Evolutionary conservation across 2,797 vertebrate genomes (phyloP).

Genomic region (Anguilla obscura): DNA sequence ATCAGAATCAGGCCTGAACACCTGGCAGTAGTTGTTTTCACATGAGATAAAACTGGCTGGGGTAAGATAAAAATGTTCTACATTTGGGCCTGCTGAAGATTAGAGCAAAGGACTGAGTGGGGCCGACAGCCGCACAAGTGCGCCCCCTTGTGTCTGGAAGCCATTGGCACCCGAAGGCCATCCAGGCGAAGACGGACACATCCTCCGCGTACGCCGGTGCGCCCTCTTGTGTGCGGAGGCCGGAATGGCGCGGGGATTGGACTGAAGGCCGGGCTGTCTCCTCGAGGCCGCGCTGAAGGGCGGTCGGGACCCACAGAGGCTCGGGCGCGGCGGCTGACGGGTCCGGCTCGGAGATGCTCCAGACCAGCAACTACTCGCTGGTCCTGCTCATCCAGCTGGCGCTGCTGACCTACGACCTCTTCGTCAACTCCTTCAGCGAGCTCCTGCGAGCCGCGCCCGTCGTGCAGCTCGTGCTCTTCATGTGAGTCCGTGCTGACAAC

Average conservation of each 20-base stretch:
- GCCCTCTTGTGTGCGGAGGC: not conserved
- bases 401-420: conserved; percentile 16
- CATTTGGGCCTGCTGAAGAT: not conserved
- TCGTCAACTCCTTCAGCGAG: conserved; percentile 95
- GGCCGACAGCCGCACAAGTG: not conserved
- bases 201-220: not conserved
- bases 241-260: not conserved
- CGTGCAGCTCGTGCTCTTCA: conserved; percentile 93
- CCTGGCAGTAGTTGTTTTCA: not conserved
- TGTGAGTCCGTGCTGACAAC: conserved; percentile 74
- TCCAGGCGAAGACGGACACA: too few relatives aligned
- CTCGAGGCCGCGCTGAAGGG: not conserved
- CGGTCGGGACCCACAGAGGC: not conserved
- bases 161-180: not conserved
- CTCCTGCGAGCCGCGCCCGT: conserved; percentile 83
- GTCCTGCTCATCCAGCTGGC: conserved; percentile 88
- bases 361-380: conserved; percentile 90
- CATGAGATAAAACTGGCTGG: not conserved
- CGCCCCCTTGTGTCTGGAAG: not conserved
- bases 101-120: not conserved
- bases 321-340: not conserved
- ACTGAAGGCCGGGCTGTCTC: not conserved
- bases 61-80: not conserved
- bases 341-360: conserved; percentile 79
- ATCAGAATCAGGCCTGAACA: not conserved